Evolutionary conservation across 2,888 invertebrate species (phyloP).

Genomic region (Campaea margaritaria): DNA sequence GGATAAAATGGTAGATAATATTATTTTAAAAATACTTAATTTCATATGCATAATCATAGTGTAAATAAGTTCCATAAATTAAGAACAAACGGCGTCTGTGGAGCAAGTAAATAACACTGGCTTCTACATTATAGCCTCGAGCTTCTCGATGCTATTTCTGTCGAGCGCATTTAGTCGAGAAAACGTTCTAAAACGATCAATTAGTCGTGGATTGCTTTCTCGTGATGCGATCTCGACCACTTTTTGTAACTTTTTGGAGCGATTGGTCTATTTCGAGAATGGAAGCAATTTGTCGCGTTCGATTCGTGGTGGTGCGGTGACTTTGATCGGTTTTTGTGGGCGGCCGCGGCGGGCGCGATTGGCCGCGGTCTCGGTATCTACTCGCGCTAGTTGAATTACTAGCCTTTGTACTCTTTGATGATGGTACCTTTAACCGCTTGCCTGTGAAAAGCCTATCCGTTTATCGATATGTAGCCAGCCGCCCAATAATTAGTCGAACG

Average conservation of each 20-base stretch:
- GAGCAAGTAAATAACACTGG: conserved; percentile 32
- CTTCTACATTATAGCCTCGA: conserved; percentile 13
- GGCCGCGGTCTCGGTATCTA: conserved; percentile 53
- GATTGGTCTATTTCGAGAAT: conserved; percentile 75
- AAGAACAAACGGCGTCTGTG: conserved; percentile 19
- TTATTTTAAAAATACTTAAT: conserved; percentile 24
- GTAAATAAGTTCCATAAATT: conserved; percentile 18
- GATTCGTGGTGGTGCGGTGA: conserved; percentile 70
- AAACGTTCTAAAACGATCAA: conserved; percentile 57
- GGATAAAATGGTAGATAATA: conserved; percentile 12
- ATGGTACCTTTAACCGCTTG: conserved; percentile 18
- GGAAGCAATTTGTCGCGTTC: conserved; percentile 79
- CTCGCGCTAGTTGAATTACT: conserved; percentile 56
- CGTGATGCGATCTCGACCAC: conserved; percentile 58
- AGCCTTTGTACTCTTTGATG: conserved; percentile 39
- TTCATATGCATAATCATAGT: conserved; percentile 24
- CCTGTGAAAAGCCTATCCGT: conserved; percentile 9
- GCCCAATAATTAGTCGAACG: conserved; percentile 21
- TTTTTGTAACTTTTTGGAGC: conserved; percentile 64
- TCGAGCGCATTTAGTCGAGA: conserved; percentile 28
- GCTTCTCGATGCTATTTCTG: conserved; percentile 19
- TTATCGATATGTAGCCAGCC: conserved; percentile 19
- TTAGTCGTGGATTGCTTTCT: conserved; percentile 68
- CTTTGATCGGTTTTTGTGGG: conserved; percentile 79
- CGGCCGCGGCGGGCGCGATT: conserved; percentile 55